Base-by-base conservation (phyloP, 1,140 invertebrate species). In the Physella acuta region DNA sequence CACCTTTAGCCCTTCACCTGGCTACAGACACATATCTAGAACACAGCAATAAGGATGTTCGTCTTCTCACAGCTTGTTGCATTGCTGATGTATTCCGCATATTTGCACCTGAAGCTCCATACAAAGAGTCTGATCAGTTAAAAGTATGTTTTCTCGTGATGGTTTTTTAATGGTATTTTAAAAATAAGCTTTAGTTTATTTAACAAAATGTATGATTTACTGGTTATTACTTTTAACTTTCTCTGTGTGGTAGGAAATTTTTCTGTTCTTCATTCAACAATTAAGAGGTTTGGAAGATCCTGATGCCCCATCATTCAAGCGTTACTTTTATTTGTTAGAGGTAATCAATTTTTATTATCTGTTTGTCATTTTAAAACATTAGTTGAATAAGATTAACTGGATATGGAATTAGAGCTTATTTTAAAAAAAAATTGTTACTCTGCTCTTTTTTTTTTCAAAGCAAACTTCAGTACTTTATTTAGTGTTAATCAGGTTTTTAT, bases 341-440 rank as follows among this genome's bases (percentile, higher is more conserved):
- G 85, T 86, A 52, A 95, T 70, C 92, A 98, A 87, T 98, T 98
- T 86, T 88, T 99, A 71, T 95, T 95, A 14, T 98, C 96, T 85
- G 95, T 98, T 26, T 98, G 98, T 83, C 97, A 94, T 0, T 99
- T 99, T 85, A 98, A 98, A 84, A 98, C 98, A 91, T 98, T 95
- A 85, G 95, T 98, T 83, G 96, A 99, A 82, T 85, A 98, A 49
- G 95, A 98, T 84, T 95, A 98, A 84, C n/a, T n/a, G n/a, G n/a
- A n/a, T n/a, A n/a, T n/a, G n/a, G n/a, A n/a, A n/a, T n/a, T n/a
- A n/a, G n/a, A n/a, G n/a, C n/a, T n/a, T n/a, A n/a, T n/a, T n/a
- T n/a, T n/a, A n/a, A n/a, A n/a, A n/a, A n/a, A n/a, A n/a, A n/a
- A n/a, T n/a, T n/a, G n/a, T n/a, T n/a, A n/a, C n/a, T n/a, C n/a